Evolutionary conservation across 2,888 invertebrate species (phyloP).

Genomic region (Andrena fulva): DNA sequence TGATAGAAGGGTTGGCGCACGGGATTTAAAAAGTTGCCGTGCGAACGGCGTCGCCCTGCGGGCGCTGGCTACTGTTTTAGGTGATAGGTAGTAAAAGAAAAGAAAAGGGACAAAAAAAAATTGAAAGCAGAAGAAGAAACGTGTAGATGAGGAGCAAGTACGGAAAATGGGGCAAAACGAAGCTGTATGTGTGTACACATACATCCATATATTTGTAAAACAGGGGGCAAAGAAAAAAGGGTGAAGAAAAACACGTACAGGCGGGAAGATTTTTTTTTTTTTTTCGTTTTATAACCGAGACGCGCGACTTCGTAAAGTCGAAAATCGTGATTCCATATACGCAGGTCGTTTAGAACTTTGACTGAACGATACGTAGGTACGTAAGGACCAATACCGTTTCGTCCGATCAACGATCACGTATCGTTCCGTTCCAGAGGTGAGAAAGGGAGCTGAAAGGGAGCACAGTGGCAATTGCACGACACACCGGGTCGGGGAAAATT

Average conservation of each 20-base stretch:
- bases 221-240: background rate
- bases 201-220: constrained; percentile 68
- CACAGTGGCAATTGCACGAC: constrained; percentile 18
- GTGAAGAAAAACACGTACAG: constrained; percentile 32
- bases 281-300: constrained; percentile 72
- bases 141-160: constrained; percentile 59
- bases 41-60: constrained; percentile 41
- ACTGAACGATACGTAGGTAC: constrained; percentile 60
- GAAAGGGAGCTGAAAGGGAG: constrained; percentile 69
- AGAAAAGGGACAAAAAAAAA: background rate
- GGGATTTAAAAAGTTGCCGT: constrained; percentile 48
- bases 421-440: constrained; percentile 56
- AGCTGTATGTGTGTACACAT: constrained; percentile 61
- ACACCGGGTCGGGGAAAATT: constrained; percentile 41
- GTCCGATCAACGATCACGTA: constrained; percentile 68
- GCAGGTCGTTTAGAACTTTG: constrained; percentile 69
- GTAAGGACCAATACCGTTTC: constrained; percentile 68
- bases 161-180: constrained; percentile 44
- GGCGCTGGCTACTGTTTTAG: constrained; percentile 66
- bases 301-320: constrained; percentile 64
- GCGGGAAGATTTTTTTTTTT: constrained; percentile 60
- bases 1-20: constrained; percentile 54
- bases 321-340: constrained; percentile 64
- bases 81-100: constrained; percentile 61
- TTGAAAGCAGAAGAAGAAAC: constrained; percentile 28